phyloP scores from a whole-genome alignment of 2,888 invertebrate species.

The Pollenia labialis region DNA sequence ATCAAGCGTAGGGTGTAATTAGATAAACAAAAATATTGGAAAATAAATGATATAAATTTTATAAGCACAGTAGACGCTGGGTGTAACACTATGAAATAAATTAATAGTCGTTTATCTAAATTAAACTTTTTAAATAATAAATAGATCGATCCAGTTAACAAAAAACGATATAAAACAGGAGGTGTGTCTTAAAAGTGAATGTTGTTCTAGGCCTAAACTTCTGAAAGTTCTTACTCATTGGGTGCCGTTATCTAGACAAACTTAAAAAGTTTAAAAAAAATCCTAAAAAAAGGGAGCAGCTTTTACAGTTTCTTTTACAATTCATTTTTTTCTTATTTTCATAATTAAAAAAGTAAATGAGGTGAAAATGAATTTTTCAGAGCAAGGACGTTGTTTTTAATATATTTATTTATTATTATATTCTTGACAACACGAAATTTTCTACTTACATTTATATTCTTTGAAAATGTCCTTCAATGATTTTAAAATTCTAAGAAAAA shows the following conservation, averaged over 20 bases:
- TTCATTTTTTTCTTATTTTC: too few relatives aligned
- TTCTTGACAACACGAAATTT: too few relatives aligned
- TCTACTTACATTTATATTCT: background rate
- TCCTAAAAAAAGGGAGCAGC: background rate
- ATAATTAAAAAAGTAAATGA: background rate
- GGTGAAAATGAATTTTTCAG: background rate
- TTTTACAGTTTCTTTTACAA: background rate
- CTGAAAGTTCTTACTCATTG: background rate
- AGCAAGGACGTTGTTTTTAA: background rate
- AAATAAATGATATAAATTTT: too few relatives aligned
- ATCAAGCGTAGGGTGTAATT: too few relatives aligned
- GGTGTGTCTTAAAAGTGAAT: conserved; percentile 1
- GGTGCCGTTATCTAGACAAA: background rate
- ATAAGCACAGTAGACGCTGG: too few relatives aligned
- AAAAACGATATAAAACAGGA: background rate
- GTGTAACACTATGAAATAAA: too few relatives aligned
- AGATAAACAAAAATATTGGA: too few relatives aligned
- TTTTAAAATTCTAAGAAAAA: background rate
- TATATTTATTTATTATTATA: background rate
- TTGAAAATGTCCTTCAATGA: background rate
- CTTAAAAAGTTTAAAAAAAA: background rate
- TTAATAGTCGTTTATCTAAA: too few relatives aligned
- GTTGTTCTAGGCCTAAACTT: conserved; percentile 14
- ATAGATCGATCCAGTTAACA: background rate
- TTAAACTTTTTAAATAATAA: too few relatives aligned